phyloP scores from a whole-genome alignment of 30 jellyfish, hydroid and myxozoan genomes.

The Aurelia aurita region DNA sequence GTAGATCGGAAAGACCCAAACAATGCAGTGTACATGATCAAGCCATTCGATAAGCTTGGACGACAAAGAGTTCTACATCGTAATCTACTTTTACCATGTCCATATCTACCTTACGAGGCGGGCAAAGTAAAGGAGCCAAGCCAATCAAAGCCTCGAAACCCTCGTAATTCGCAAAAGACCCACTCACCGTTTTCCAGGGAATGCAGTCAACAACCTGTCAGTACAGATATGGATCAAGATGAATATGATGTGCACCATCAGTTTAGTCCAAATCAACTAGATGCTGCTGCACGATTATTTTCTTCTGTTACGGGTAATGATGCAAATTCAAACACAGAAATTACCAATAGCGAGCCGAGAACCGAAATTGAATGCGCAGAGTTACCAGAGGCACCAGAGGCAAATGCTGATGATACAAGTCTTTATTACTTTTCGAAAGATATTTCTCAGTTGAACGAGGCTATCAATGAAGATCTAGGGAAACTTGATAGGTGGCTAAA shows the following conservation, averaged over 20 bases:
- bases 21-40: conserved; percentile 18
- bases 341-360: too few species aligned
- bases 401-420: too few species aligned
- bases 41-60: neutral
- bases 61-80: conserved; percentile 1
- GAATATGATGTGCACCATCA: conserved; percentile 1
- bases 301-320: conserved; percentile 4
- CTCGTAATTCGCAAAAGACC: neutral
- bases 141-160: neutral
- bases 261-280: conserved; percentile 4
- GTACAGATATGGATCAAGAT: neutral
- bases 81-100: conserved; percentile 16
- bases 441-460: too few species aligned
- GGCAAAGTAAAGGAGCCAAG: conserved; percentile 3
- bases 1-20: conserved; percentile 1
- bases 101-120: conserved; percentile 12
- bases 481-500: too few species aligned
- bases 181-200: neutral
- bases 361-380: too few species aligned
- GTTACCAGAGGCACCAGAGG: too few species aligned
- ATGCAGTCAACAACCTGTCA: neutral
- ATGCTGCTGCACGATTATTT: conserved; percentile 1
- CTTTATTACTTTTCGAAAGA: too few species aligned
- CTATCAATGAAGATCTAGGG: too few species aligned
- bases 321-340: neutral